Evolutionary conservation across 2,888 invertebrate species (phyloP), one percentile per base, ranked within the genome.

Genomic region (Zhengitettix transpicula): DNA sequence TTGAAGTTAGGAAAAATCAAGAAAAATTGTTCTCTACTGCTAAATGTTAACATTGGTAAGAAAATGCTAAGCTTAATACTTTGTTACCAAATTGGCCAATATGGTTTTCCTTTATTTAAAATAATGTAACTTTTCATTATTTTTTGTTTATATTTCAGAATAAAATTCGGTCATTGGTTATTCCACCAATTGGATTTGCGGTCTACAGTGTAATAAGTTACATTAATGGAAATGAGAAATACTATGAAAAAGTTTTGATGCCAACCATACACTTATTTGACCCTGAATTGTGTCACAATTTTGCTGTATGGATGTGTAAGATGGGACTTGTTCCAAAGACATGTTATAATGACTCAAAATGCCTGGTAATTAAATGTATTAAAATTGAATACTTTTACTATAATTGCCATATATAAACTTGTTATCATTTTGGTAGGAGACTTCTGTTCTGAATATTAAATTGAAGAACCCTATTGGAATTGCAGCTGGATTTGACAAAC

Each of bases 401-500:
- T 1, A 53, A 16, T 15, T 53, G 17, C 10, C n/a, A 53, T 1
- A 16, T 17, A 16, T 15, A 28, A 16, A 28, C 10, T 28, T 16
- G n/a, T 15, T 14, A 53, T 53, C 41, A 53, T 56, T 55, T 17
- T 53, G 42, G 67, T 71, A 89, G 89, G 78, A 80, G 70, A 84
- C 85, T 0, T 78, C 75, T 58, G 76, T 95, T 55, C 85, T 89
- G 71, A 82, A 82, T 28, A 77, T 82, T 63, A 72, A 83, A 14
- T 81, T 99, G 63, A 76, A 79, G 59, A 97, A 95, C 76, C 98
- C 98, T 0, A 74, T 99, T 66, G 98, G 99, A n/a, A 84, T 99
- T 69, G 98, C 98, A 40, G 99, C 98, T 60, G 99, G 98, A 9
- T 98, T 98, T 75, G 99, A 99, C 73, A 99, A 99, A 73, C 85